Percentiles rank a stretch among this genome's conserved stretches.
Conservation (phyloP, 2,888 invertebrate genomes). For the Thalpophila matura region DNA sequence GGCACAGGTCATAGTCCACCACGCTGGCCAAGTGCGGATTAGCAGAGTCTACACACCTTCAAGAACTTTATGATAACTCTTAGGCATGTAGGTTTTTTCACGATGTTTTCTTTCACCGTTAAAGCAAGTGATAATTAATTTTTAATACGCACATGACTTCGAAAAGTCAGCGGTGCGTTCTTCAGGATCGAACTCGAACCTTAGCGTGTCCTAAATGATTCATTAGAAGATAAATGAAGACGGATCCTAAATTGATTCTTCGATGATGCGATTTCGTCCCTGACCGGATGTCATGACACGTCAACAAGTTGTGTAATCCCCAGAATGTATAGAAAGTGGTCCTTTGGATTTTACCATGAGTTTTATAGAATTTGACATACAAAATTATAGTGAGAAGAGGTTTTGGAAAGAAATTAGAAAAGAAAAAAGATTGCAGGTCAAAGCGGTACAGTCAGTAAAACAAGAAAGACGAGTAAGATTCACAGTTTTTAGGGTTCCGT, state of each 20-base stretch:
- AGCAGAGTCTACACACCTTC: too few relatives aligned
- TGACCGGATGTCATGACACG: slow-evolving; percentile 46
- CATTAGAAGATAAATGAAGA: slow-evolving; percentile 10
- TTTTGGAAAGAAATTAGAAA: slow-evolving; percentile 5
- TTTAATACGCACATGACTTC: too few relatives aligned
- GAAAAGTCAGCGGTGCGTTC: too few relatives aligned
- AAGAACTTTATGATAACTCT: too few relatives aligned
- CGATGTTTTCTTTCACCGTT: too few relatives aligned
- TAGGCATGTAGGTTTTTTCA: too few relatives aligned
- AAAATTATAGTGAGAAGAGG: neutral
- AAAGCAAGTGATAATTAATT: too few relatives aligned
- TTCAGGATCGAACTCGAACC: too few relatives aligned
- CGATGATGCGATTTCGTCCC: slow-evolving; percentile 42
- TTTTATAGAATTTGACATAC: slow-evolving; percentile 24
- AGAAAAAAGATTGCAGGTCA: neutral
- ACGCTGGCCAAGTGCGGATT: too few relatives aligned
- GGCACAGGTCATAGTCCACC: too few relatives aligned
- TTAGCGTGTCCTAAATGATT: slow-evolving; percentile 38
- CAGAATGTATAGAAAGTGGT: slow-evolving; percentile 52
- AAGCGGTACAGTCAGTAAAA: neutral
- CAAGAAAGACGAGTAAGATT: slow-evolving; percentile 1
- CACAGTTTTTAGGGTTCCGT: too few relatives aligned
- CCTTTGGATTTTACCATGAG: slow-evolving; percentile 14
- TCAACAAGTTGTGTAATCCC: slow-evolving; percentile 55
- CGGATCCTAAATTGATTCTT: slow-evolving; percentile 48